A percentile compares a stretch with the other conserved stretches of the same genome.
Conservation (phyloP, 1,140 invertebrate species). For the Tribolium madens region DNA sequence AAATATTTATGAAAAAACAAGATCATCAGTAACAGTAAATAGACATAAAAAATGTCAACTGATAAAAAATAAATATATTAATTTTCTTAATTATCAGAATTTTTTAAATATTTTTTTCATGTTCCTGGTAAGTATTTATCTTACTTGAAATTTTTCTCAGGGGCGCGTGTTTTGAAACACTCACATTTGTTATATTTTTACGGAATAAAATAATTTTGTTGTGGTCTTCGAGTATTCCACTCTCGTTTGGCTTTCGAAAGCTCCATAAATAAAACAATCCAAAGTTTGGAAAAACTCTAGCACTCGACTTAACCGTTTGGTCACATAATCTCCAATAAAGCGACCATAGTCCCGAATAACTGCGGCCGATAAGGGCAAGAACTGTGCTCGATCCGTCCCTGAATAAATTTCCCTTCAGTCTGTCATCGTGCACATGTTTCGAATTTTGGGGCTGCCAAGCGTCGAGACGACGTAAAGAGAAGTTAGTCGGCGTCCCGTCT, state of each 20-base stretch:
- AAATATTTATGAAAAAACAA: too few relatives aligned
- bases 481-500: not conserved
- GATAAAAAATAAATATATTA: too few relatives aligned
- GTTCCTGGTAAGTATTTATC: too few relatives aligned
- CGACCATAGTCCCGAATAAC: slow-evolving; percentile 35
- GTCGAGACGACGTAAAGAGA: not conserved
- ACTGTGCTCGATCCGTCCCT: not conserved
- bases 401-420: not conserved
- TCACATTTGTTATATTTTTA: too few relatives aligned
- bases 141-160: too few relatives aligned
- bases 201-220: too few relatives aligned
- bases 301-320: slow-evolving; percentile 22
- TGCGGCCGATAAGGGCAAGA: slow-evolving; percentile 24
- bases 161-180: too few relatives aligned
- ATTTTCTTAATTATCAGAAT: too few relatives aligned
- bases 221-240: too few relatives aligned
- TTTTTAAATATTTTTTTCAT: too few relatives aligned
- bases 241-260: not conserved
- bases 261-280: not conserved
- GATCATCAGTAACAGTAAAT: too few relatives aligned
- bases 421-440: not conserved
- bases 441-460: not conserved
- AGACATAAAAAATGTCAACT: too few relatives aligned
- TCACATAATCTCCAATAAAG: slow-evolving; percentile 36
- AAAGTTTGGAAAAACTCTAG: not conserved